Conservation (phyloP, 2,797 vertebrate genomes). For the Danio albolineatus region DNA sequence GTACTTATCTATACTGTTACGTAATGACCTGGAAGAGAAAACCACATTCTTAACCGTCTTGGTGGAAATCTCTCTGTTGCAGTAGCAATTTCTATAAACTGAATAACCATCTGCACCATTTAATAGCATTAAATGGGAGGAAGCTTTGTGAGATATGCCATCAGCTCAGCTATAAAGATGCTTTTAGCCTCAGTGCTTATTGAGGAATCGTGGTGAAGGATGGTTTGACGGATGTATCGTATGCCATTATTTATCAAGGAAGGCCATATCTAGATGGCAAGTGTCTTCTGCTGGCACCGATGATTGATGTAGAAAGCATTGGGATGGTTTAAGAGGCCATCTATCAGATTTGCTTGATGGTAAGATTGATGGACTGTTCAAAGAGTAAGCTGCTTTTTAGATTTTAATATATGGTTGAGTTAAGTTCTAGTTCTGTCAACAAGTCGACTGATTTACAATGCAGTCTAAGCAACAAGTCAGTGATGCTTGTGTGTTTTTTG, state of each 20-base stretch:
- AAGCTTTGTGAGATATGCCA: background rate
- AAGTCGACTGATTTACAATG: background rate
- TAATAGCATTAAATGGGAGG: constrained; percentile 6
- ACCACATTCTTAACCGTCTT: background rate
- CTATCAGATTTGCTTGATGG: constrained; percentile 27
- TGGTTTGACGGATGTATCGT: constrained; percentile 34
- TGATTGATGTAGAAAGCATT: constrained; percentile 49
- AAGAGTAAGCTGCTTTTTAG: constrained; percentile 10
- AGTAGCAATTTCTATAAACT: constrained; percentile 13
- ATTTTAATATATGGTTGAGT: background rate
- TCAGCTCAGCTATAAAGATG: constrained; percentile 44
- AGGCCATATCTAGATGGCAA: constrained; percentile 25
- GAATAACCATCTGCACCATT: constrained; percentile 39
- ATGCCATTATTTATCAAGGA: constrained; percentile 40
- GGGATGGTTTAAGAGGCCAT: constrained; percentile 28
- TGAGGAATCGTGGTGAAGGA: constrained; percentile 42
- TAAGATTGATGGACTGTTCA: constrained; percentile 11
- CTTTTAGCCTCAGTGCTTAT: constrained; percentile 46
- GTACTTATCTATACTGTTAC: background rate
- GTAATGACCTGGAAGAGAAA: constrained; percentile 4
- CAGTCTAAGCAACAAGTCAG: background rate
- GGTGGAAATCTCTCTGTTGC: constrained; percentile 1
- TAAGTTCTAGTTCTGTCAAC: background rate
- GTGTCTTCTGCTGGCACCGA: constrained; percentile 2
- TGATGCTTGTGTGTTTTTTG: background rate